Conservation (phyloP, 2,797 vertebrate genomes). For the Sebastes trivittatus region DNA sequence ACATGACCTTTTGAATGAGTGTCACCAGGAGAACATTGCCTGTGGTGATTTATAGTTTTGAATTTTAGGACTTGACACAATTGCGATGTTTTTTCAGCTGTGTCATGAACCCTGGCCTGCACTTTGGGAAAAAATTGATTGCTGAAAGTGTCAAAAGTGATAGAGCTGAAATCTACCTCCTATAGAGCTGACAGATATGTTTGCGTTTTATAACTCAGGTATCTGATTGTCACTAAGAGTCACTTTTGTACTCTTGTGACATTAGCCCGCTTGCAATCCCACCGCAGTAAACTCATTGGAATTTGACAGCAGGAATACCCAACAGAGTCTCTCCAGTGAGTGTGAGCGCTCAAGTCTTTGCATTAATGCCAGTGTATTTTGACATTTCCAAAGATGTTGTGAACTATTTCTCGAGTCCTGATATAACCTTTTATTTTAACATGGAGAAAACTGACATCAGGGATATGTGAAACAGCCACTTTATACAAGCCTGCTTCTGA, state of each 20-base stretch:
- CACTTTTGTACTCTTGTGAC: conserved; percentile 10
- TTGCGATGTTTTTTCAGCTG: conserved; percentile 11
- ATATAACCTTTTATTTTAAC: background rate
- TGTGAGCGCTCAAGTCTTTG: conserved; percentile 5
- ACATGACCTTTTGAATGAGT: conserved; percentile 60
- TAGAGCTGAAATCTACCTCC: background rate
- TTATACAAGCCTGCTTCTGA: background rate
- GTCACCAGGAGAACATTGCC: conserved; percentile 51
- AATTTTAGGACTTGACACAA: conserved; percentile 35
- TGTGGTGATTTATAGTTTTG: conserved; percentile 37
- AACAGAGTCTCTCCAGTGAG: conserved; percentile 21
- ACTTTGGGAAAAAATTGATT: background rate
- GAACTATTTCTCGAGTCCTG: background rate
- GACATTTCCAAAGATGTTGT: conserved; percentile 15
- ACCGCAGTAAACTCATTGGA: background rate
- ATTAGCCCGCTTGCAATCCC: conserved; percentile 18
- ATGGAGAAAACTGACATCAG: background rate
- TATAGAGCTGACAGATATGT: conserved; percentile 5
- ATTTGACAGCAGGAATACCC: conserved; percentile 32
- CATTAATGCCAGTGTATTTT: conserved; percentile 25
- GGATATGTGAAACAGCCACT: conserved; percentile 2
- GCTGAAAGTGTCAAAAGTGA: conserved; percentile 7
- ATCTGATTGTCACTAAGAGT: conserved; percentile 24
- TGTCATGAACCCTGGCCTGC: background rate
- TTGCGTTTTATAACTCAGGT: conserved; percentile 23